phyloP scores from a whole-genome alignment of 2,888 invertebrate species.

The Drosophila putrida region DNA sequence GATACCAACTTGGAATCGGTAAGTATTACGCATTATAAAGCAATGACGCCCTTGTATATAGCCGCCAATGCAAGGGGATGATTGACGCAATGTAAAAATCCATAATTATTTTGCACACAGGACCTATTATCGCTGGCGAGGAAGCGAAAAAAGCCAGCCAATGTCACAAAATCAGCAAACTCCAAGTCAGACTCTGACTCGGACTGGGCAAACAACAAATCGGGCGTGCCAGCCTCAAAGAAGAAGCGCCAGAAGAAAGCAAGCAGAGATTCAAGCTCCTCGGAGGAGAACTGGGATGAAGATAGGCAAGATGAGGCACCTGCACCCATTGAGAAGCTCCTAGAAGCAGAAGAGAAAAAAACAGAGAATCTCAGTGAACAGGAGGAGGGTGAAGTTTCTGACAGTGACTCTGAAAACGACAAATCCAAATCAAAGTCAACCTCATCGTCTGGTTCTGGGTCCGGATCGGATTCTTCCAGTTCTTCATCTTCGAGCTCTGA shows the following conservation, averaged over 20 bases:
- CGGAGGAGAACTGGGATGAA: slow-evolving; percentile 85
- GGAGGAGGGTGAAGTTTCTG: slow-evolving; percentile 95
- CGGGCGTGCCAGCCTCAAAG: slow-evolving; percentile 84
- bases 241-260: slow-evolving; percentile 83
- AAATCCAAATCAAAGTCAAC: slow-evolving; percentile 44
- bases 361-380: slow-evolving; percentile 87
- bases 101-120: slow-evolving; percentile 85
- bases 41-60: background rate
- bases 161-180: slow-evolving; percentile 85
- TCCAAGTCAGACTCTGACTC: slow-evolving; percentile 86
- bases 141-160: slow-evolving; percentile 88
- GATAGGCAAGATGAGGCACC: slow-evolving; percentile 82
- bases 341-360: slow-evolving; percentile 75
- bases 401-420: slow-evolving; percentile 87
- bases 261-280: slow-evolving; percentile 77
- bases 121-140: slow-evolving; percentile 93
- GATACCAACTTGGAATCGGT: slow-evolving; percentile 94
- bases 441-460: slow-evolving; percentile 55
- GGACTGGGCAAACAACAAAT: slow-evolving; percentile 85
- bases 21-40: slow-evolving; percentile 85
- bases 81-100: slow-evolving; percentile 45
- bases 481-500: slow-evolving; percentile 88
- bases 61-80: slow-evolving; percentile 37
- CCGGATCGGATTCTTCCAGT: slow-evolving; percentile 68
- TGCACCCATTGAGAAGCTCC: slow-evolving; percentile 27